Conservation (phyloP, 2,888 invertebrate species). For the Myopa tessellatipennis region DNA sequence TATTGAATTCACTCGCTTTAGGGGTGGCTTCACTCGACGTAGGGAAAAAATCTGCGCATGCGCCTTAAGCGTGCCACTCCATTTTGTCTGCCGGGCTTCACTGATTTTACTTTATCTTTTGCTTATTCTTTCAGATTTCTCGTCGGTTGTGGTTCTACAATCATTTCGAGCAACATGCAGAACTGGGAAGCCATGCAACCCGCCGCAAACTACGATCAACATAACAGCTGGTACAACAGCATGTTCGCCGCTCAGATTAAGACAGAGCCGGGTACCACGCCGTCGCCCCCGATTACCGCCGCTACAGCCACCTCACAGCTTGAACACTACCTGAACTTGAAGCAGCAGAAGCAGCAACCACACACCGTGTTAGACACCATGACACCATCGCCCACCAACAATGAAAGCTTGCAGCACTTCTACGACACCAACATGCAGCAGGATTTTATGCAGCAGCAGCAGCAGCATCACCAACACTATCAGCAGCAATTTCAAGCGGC, state of each 20-base stretch:
- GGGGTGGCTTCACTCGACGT: slow-evolving; percentile 53
- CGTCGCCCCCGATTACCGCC: slow-evolving; percentile 41
- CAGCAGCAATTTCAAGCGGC: slow-evolving; percentile 55
- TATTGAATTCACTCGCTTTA: slow-evolving; percentile 44
- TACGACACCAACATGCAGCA: slow-evolving; percentile 54
- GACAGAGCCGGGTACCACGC: slow-evolving; percentile 58
- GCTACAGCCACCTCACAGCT: slow-evolving; percentile 54
- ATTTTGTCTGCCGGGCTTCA: slow-evolving; percentile 25
- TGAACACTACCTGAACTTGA: slow-evolving; percentile 59
- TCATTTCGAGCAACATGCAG: slow-evolving; percentile 59
- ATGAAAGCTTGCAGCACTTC: slow-evolving; percentile 58
- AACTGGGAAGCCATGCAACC: slow-evolving; percentile 65
- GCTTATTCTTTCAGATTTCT: slow-evolving; percentile 22
- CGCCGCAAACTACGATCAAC: slow-evolving; percentile 63
- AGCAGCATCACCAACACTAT: slow-evolving; percentile 50
- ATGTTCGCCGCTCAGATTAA: slow-evolving; percentile 65
- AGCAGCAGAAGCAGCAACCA: slow-evolving; percentile 53
- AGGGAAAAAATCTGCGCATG: slow-evolving; percentile 56
- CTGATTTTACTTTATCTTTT: not conserved
- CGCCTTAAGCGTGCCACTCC: slow-evolving; percentile 54
- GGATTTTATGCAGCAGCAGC: slow-evolving; percentile 54
- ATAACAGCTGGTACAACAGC: slow-evolving; percentile 64
- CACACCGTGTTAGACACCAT: slow-evolving; percentile 55
- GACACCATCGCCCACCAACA: slow-evolving; percentile 57
- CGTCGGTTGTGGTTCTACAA: not conserved